Conservation (phyloP, 2,797 vertebrate genomes). For the Coregonus ussuriensis region DNA sequence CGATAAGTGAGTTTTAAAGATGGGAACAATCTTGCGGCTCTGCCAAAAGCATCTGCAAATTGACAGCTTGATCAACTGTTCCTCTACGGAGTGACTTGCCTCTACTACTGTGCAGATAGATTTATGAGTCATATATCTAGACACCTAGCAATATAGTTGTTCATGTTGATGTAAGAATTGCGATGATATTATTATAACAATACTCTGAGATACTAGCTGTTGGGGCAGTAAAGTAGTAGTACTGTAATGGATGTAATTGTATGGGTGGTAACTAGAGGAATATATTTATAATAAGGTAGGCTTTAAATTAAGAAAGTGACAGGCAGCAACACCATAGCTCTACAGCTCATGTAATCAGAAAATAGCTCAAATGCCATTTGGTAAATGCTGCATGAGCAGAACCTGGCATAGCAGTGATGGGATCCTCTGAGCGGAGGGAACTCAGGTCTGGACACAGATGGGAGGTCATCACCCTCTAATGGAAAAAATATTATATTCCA, state of each 20-base stretch:
- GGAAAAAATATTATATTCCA: background rate
- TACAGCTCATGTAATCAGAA: background rate
- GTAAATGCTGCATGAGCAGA: slow-evolving; percentile 14
- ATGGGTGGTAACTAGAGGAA: background rate
- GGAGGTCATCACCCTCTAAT: slow-evolving; percentile 5
- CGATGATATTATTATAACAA: background rate
- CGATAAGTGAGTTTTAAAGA: background rate
- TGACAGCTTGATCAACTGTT: background rate
- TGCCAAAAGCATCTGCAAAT: background rate
- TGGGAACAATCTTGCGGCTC: background rate
- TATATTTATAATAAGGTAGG: slow-evolving; percentile 1
- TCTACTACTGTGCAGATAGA: background rate
- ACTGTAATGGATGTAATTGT: background rate
- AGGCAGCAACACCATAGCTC: background rate
- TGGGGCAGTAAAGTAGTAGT: background rate
- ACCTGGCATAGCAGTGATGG: background rate
- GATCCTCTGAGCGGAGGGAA: background rate
- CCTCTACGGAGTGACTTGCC: background rate
- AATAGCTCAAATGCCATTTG: background rate
- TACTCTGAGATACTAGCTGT: background rate
- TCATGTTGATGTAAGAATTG: background rate
- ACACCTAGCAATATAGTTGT: background rate
- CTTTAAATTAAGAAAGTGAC: background rate
- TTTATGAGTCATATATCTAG: background rate
- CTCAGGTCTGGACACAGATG: background rate